Conservation (phyloP, 2,888 invertebrate species). For the Augochlorella aurata region DNA sequence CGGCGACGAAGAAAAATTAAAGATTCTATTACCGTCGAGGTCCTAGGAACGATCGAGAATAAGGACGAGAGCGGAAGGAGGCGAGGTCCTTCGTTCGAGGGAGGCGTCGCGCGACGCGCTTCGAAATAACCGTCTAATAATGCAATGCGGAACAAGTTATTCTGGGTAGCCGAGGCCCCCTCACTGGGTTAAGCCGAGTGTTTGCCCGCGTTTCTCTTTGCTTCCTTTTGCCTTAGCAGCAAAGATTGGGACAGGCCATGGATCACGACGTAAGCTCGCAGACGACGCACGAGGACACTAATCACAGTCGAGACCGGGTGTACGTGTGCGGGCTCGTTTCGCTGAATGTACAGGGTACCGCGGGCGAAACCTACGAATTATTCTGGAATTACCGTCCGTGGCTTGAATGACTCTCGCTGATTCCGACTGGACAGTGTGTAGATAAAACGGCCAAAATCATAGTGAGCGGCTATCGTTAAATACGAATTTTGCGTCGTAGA, state of each 20-base stretch:
- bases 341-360: constrained; percentile 47
- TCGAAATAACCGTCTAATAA: constrained; percentile 79
- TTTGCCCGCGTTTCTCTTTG: constrained; percentile 74
- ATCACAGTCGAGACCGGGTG: constrained; percentile 36
- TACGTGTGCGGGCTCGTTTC: constrained; percentile 29
- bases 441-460: too few species aligned
- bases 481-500: too few species aligned
- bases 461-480: too few species aligned
- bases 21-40: neutral
- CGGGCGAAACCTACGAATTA: constrained; percentile 3
- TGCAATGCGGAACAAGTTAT: constrained; percentile 81
- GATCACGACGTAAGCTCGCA: constrained; percentile 69
- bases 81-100: constrained; percentile 53
- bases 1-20: neutral
- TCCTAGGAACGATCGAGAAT: neutral
- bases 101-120: constrained; percentile 59
- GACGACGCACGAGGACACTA: constrained; percentile 58
- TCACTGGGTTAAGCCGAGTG: constrained; percentile 77
- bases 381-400: neutral
- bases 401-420: too few species aligned
- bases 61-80: constrained; percentile 47
- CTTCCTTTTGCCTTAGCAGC: constrained; percentile 73
- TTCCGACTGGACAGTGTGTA: neutral
- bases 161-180: constrained; percentile 75
- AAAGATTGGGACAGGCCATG: constrained; percentile 77